Base-by-base conservation (phyloP, 1,140 invertebrate genomes). In the Tribolium castaneum region DNA sequence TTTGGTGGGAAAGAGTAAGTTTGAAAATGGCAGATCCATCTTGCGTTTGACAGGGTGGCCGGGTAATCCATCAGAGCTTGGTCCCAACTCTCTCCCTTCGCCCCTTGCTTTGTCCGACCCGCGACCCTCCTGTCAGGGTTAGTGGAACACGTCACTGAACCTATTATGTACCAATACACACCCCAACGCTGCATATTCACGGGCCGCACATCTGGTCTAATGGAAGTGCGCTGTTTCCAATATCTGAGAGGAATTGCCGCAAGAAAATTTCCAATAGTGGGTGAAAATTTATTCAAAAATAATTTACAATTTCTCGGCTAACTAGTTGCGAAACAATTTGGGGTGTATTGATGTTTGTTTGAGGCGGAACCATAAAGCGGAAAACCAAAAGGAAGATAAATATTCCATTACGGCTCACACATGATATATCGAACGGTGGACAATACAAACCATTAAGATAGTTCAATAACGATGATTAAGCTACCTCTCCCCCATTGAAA, bases 91-190 rank as follows among this genome's bases (percentile, higher is more conserved):
- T 54, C 72, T 62, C 77, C 54, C 76, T 49, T 72, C 80, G 50
- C 75, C 35, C 76, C 62, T 66, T 62, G 75, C 76, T 81, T 77
- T 83, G 84, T 83, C 83, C 81, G 83, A 83, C 83, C 79, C 83
- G 83, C 83, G 83, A 84, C 83, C 85, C 83, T 83, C 81, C 83
- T 83, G 84, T 84, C 84, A 85, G 84, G 85, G 85, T 86, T 86
- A 86, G 83, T 86, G 82, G 85, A 86, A 86, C 85, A 86, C 85
- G 85, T 86, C 85, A 86, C 85, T 85, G 85, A 86, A 86, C 85
- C 85, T 85, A 86, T 86, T 86, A 86, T 86, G 83, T 86, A 84
- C 85, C 85, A 83, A 86, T 86, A 86, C 83, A 84, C 82, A 84
- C 82, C 83, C 84, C 79, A 66, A 35, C 19, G 59, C 76, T 80